phyloP scores from a whole-genome alignment of 2,113 vertebrate genomes.

The Tupaia tana region DNA sequence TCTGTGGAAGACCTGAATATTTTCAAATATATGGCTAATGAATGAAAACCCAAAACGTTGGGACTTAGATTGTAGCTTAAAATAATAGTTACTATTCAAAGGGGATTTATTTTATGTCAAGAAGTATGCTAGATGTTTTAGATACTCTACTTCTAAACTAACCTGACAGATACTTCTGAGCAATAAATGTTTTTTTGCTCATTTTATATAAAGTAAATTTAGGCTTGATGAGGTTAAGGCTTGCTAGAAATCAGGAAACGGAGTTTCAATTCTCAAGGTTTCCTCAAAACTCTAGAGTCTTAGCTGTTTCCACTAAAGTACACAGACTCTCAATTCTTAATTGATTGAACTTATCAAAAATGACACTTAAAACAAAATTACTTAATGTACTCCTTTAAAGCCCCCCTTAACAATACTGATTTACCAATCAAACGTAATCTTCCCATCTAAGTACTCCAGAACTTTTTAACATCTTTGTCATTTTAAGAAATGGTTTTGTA shows the following conservation, averaged over 20 bases:
- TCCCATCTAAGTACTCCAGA: neutral
- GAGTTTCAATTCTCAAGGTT: neutral
- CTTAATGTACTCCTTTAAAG: slow-evolving; percentile 16
- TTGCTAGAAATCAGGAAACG: neutral
- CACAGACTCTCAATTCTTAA: slow-evolving; percentile 20
- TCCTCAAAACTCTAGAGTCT: neutral
- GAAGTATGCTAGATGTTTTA: neutral
- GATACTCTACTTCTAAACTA: neutral
- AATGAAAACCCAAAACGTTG: neutral
- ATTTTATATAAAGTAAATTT: neutral
- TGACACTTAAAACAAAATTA: slow-evolving; percentile 18
- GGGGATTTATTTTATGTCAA: neutral
- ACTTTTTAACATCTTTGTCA: neutral
- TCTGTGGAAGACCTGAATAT: neutral
- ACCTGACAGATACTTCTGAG: neutral
- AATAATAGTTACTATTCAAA: neutral
- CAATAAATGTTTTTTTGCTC: neutral
- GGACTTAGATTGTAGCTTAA: neutral
- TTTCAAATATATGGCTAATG: neutral
- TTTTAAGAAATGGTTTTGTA: neutral
- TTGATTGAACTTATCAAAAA: slow-evolving; percentile 45
- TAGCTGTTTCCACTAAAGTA: slow-evolving; percentile 29
- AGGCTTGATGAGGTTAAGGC: neutral
- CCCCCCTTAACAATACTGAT: neutral
- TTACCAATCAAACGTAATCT: neutral